phyloP scores from a whole-genome alignment of 2,113 vertebrate species.

The Coptodon bakossiorum region DNA sequence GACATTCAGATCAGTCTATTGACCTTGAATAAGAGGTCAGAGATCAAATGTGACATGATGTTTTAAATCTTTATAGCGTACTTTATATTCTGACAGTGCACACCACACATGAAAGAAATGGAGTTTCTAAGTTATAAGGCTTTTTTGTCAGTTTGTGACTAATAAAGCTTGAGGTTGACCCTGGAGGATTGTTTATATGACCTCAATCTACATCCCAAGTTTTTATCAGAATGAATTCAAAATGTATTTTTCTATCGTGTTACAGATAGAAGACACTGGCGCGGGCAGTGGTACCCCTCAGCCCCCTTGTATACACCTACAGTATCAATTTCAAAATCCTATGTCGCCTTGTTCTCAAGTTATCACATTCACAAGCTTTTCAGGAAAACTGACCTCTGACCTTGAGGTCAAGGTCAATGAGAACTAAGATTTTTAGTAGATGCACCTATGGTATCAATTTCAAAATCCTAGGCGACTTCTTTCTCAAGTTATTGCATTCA shows the following conservation, averaged over 20 bases:
- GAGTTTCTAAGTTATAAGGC: background rate
- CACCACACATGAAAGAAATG: background rate
- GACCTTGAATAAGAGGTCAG: background rate
- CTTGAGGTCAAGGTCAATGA: background rate
- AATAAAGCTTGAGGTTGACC: background rate
- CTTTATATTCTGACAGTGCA: background rate
- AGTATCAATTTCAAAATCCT: background rate
- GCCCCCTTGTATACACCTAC: background rate
- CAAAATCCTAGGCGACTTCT: background rate
- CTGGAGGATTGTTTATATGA: background rate
- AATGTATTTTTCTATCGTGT: background rate
- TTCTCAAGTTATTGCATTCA: background rate
- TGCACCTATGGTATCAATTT: background rate
- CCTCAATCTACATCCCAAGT: background rate
- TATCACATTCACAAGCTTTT: background rate
- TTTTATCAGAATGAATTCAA: background rate
- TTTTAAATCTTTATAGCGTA: background rate
- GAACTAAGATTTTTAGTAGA: background rate
- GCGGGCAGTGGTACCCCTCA: background rate
- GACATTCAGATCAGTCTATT: background rate
- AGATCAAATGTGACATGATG: background rate
- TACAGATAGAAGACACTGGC: background rate
- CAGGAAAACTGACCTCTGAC: background rate
- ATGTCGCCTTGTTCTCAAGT: background rate
- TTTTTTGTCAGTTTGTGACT: background rate